These are phyloP conservation scores for Ips typographus DNA, from an alignment of 1,140 invertebrate species.

Conservation along the genomic window DNA sequence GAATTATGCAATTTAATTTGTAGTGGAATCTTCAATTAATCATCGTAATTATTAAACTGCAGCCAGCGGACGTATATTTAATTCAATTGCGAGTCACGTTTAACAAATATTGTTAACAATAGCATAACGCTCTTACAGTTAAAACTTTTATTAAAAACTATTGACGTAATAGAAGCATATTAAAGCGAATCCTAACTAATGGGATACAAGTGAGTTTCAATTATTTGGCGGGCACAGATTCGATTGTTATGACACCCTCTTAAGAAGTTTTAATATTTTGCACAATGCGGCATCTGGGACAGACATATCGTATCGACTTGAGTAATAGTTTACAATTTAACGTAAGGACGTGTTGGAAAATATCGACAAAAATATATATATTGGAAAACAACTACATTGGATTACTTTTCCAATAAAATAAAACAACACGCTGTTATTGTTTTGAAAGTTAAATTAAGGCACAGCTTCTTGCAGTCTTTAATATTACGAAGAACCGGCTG, in stretches of 20 bases:
- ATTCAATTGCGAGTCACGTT: too few species aligned
- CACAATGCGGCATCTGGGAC: slow-evolving; percentile 22
- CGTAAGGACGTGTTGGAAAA: slow-evolving; percentile 25
- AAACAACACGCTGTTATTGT: slow-evolving; percentile 7
- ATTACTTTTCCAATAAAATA: slow-evolving; percentile 4
- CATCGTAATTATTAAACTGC: too few species aligned
- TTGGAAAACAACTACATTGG: slow-evolving; percentile 14
- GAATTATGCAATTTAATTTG: too few species aligned
- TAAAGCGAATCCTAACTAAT: too few species aligned
- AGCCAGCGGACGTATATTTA: too few species aligned
- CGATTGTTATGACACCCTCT: slow-evolving; percentile 22
- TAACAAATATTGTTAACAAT: too few species aligned
- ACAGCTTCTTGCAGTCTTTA: background rate
- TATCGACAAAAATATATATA: slow-evolving; percentile 3
- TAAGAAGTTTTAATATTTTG: slow-evolving; percentile 29
- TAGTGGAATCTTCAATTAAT: too few species aligned
- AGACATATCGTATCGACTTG: slow-evolving; percentile 24
- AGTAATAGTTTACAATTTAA: slow-evolving; percentile 28
- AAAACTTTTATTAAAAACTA: too few species aligned
- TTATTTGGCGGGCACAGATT: slow-evolving; percentile 13
- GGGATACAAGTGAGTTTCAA: background rate
- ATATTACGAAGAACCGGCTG: too few species aligned
- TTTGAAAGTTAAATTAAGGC: background rate
- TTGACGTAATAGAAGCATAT: too few species aligned
- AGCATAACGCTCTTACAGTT: too few species aligned